Evolutionary conservation across 2,888 invertebrate genomes (phyloP), one percentile per base, ranked within the genome.

Genomic region (Ganaspis brasiliensis): DNA sequence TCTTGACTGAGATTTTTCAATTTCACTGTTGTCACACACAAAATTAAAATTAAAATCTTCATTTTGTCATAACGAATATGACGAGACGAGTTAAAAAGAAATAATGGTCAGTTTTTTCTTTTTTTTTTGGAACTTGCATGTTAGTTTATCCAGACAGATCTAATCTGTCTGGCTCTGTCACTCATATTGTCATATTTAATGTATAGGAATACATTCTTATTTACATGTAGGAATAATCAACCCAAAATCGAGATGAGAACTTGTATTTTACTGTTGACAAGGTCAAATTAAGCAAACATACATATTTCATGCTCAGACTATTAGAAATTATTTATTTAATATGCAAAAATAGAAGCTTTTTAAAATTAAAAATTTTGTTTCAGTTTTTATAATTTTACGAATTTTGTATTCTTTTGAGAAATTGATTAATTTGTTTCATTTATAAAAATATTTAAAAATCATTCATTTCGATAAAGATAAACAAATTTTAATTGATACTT

Each of bases 51-150:
- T 19, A 52, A 19, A 19, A 52, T 52, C 9, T 52, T 52, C 52
- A 52, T 52, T 19, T 19, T 52, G 4, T 19, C 19, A 52, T 52
- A 52, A 52, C 19, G 52, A 52, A 19, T 19, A 52, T 52, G 19
- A 19, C 19, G 19, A 19, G 52, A 19, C 52, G 16, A 52, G 52
- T 19, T 9, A 52, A 52, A 52, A 52, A 19, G 19, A 19, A 52
- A 52, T 16, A 52, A 5, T 52, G 16, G n/a, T 52, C 49, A 5
- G 49, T 49, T 31, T 31, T 31, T 6, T 49, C 49, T 52, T 19
- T 19, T n/a, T n/a, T 49, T 52, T 52, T 52, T 52, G 16, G 52
- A 52, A 52, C 52, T 52, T 52, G 52, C 52, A 52, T 52, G 52
- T 52, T 19, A 52, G 19, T 52, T 19, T 52, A 19, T 19, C 52